phyloP scores from a whole-genome alignment of 2,113 vertebrate species.

The Mobula hypostoma region DNA sequence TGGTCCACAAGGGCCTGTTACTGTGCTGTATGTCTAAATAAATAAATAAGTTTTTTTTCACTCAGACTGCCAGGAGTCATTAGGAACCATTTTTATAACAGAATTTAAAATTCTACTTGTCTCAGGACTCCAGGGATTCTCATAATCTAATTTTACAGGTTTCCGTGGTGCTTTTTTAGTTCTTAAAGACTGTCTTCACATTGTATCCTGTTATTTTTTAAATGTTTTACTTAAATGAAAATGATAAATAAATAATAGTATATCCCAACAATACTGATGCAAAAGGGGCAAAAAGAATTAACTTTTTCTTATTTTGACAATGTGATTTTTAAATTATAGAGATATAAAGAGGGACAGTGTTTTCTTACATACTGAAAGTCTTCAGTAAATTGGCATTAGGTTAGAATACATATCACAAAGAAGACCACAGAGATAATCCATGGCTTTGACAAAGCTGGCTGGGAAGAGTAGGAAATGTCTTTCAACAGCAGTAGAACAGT shows the following conservation, averaged over 20 bases:
- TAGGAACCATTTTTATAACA: neutral
- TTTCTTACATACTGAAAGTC: slow-evolving; percentile 14
- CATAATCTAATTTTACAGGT: neutral
- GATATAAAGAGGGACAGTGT: neutral
- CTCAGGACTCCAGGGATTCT: neutral
- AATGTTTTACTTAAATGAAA: neutral
- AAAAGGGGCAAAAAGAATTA: neutral
- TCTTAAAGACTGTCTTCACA: neutral
- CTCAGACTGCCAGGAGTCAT: neutral
- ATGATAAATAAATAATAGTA: neutral
- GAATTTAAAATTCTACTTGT: neutral
- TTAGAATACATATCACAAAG: slow-evolving; percentile 35
- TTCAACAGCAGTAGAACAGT: slow-evolving; percentile 34
- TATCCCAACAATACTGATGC: neutral
- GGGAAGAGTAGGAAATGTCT: slow-evolving; percentile 37
- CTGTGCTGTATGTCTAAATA: no score
- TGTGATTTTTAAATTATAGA: slow-evolving; percentile 2
- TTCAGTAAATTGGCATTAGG: slow-evolving; percentile 28
- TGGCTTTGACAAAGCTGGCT: slow-evolving; percentile 35
- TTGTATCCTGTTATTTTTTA: neutral
- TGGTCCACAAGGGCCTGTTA: no score
- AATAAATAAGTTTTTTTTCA: neutral
- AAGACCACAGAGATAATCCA: slow-evolving; percentile 37
- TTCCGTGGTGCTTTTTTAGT: neutral
- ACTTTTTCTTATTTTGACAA: neutral